These are phyloP conservation scores for Anniella stebbinsi DNA, from an alignment of 2,797 vertebrate species.

Conservation along the genomic window DNA sequence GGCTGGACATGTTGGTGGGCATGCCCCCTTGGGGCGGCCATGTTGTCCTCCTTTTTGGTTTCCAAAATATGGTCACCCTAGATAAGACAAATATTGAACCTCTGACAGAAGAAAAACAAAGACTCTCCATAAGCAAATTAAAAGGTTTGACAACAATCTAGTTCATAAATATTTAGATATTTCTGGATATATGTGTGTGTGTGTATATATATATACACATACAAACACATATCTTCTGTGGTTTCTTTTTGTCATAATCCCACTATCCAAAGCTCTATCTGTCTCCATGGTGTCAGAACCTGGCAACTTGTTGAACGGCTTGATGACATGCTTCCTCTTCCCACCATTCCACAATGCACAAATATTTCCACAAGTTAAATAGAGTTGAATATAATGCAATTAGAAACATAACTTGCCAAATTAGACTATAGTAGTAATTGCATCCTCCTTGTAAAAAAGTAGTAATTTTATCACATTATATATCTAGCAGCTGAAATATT, in stretches of 20 bases:
- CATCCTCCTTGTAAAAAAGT: constrained; percentile 17
- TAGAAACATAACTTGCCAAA: constrained; percentile 20
- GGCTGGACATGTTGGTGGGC: no score
- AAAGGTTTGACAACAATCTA: constrained; percentile 19
- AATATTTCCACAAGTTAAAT: neutral
- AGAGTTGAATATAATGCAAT: neutral
- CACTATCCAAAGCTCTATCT: neutral
- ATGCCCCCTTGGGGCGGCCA: no score
- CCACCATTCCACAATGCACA: neutral
- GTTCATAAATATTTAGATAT: constrained; percentile 51
- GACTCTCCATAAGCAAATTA: constrained; percentile 27
- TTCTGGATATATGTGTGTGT: no score
- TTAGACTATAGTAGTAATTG: constrained; percentile 47
- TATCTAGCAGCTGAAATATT: neutral
- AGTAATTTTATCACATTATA: neutral
- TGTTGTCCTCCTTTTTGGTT: no score
- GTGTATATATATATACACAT: no score
- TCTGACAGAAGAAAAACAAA: constrained; percentile 23
- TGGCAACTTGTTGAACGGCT: neutral
- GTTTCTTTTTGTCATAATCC: constrained; percentile 8
- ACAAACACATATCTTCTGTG: constrained; percentile 25
- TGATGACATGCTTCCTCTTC: neutral
- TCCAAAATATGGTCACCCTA: no score
- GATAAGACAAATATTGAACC: constrained; percentile 35
- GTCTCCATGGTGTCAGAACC: neutral